Conservation (phyloP, 2,113 vertebrate species). For the Bungarus multicinctus region DNA sequence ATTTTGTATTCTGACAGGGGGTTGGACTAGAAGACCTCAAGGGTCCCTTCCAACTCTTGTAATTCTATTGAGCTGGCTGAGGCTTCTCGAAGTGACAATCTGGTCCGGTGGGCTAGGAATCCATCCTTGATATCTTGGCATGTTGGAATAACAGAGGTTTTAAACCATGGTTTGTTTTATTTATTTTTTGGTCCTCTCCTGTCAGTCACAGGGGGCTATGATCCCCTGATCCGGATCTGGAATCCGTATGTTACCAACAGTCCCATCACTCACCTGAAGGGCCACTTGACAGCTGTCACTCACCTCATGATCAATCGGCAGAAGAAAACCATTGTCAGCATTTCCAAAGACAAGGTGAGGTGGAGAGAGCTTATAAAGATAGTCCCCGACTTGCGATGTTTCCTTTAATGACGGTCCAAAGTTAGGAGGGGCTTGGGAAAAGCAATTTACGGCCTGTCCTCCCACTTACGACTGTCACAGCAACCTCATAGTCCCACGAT, state of each 20-base stretch:
- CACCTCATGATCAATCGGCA: conserved; percentile 33
- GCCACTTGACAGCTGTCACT: conserved; percentile 39
- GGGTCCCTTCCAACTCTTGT: no score
- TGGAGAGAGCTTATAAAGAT: no score
- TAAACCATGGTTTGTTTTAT: no score
- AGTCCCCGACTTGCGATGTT: no score
- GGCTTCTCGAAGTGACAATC: neutral
- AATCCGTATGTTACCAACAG: conserved; percentile 43
- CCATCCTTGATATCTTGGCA: neutral
- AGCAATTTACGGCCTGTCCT: no score
- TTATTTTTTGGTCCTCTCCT: neutral
- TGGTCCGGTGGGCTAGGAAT: neutral
- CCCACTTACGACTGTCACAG: no score
- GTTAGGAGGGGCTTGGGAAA: no score
- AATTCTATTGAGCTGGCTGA: neutral
- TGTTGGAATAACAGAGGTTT: neutral
- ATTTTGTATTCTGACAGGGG: no score
- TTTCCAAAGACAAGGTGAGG: conserved; percentile 51
- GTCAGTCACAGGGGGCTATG: conserved; percentile 50
- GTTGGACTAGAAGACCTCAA: no score
- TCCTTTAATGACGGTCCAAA: no score
- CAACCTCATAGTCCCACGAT: no score
- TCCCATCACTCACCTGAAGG: conserved; percentile 42
- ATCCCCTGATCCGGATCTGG: conserved; percentile 45
- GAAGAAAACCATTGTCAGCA: conserved; percentile 45